Evolutionary conservation across 1,140 invertebrate genomes (phyloP), one percentile per base, ranked within the genome.

Genomic region (Rhagoletis pomonella): DNA sequence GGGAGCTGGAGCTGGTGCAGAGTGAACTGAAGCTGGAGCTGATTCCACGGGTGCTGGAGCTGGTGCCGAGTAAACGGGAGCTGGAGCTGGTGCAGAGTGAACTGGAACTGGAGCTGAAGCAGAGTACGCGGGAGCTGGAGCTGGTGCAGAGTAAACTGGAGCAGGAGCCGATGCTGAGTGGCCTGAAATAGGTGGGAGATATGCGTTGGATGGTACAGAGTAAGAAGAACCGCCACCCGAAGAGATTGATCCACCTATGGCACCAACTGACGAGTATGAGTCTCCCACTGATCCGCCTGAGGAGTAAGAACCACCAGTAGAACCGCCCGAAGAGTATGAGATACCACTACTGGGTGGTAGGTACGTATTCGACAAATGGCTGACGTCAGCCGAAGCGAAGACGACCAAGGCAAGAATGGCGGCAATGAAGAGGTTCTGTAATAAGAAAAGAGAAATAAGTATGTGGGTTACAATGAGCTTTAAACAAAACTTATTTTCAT

Each of bases 341-440:
- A 7, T 14, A 62, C 60, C 60, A 60, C 85, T 4, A 87, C 6
- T 59, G 44, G 89, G 89, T 60, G 90, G 90, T 89, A 91, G 88
- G 67, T 91, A 91, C 73, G 88, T 89, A 81, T 73, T 90, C 44
- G 89, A 84, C 90, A 92, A 88, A 69, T 92, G 91, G 90, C 91
- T 92, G 10, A 92, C 91, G 90, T 92, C 91, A 88, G 91, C 91
- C 59, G 91, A 89, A 67, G 89, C 90, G 89, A 89, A 90, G 88
- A 91, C 91, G 89, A 91, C 88, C 77, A 92, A 86, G 67, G 91
- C 91, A 89, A 92, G 90, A 87, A 88, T 50, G 89, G 17, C 59
- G 85, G 89, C 91, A 90, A 92, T 89, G 62, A 92, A 90, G 89
- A 91, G 90, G 92, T 92, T 92, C 91, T 92, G 90, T 86, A 88